Conservation (phyloP, 2,888 invertebrate genomes). For the Chelonus formosanus region DNA sequence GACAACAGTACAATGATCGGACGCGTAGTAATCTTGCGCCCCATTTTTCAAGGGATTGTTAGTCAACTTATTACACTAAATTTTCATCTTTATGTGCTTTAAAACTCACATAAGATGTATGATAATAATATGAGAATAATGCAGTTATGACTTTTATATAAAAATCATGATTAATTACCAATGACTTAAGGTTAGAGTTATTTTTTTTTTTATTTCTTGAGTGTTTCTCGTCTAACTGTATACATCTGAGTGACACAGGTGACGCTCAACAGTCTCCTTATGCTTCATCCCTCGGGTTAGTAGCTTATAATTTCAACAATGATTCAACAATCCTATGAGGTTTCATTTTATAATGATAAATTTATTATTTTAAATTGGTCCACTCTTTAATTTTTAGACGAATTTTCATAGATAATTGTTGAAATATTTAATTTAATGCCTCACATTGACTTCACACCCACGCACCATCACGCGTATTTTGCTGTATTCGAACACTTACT, state of each 20-base stretch:
- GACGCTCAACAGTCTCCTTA: slow-evolving; percentile 32
- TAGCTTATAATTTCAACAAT: slow-evolving; percentile 15
- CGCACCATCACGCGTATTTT: slow-evolving; percentile 28
- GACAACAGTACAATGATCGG: slow-evolving; percentile 22
- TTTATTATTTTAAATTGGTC: slow-evolving; percentile 7
- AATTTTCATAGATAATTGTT: slow-evolving; percentile 23
- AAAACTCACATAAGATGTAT: no score
- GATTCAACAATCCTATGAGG: slow-evolving; percentile 14
- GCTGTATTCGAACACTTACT: slow-evolving; percentile 1
- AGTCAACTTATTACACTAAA: slow-evolving; percentile 25
- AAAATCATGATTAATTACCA: not conserved
- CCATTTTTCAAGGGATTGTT: slow-evolving; percentile 24
- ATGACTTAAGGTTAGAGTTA: slow-evolving; percentile 2
- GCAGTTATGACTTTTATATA: no score
- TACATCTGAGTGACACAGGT: slow-evolving; percentile 30
- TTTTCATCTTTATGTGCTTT: not conserved
- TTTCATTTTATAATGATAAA: slow-evolving; percentile 2
- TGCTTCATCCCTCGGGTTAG: slow-evolving; percentile 26
- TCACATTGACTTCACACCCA: slow-evolving; percentile 29
- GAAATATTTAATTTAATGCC: slow-evolving; percentile 16
- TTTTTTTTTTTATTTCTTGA: slow-evolving; percentile 9
- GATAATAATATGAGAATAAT: no score
- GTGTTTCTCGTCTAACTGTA: slow-evolving; percentile 29
- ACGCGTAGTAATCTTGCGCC: slow-evolving; percentile 26
- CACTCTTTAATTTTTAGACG: slow-evolving; percentile 11